Base-by-base conservation (phyloP, 2,113 vertebrate genomes). In the Ceratotherium simum region DNA sequence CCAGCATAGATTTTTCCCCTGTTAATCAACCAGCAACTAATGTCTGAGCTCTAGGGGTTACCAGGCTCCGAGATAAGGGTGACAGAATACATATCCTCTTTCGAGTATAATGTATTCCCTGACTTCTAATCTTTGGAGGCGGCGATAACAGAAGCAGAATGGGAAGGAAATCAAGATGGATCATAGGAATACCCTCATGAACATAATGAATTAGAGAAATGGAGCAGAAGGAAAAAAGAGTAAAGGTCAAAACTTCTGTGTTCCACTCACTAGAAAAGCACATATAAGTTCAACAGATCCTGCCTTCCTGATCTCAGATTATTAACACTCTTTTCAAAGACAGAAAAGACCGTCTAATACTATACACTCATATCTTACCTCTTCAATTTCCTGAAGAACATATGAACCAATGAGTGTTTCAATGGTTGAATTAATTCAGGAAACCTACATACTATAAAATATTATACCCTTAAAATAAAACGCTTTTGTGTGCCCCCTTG, bases 261-360 rank as follows among this genome's bases (percentile, higher is more conserved):
- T 90, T 96, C 25, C 20, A 42, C 46, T 94, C 92, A 29, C 7
- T 62, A n/a, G 78, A 75, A 96, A 98, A 96, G 21, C 80, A 46
- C 0, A 5, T 20, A 33, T 16, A 39, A 96, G 33, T 92, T 87
- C 84, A 92, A 88, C 18, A 96, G 21, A 78, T 0, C 56, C 31
- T 87, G 23, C 80, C 67, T 95, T 90, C 93, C 4, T 21, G 64
- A 62, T 96, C 80, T 72, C 79, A 95, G 75, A 97, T 14, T 36
- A 96, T 73, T 96, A 39, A 92, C 18, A 78, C 27, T 96, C 39
- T 84, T 93, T 78, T 48, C 81, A 95, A 94, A 56, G 16, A 94
- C 72, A 97, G 8, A 84, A 89, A 85, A 96, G 80, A 76, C 9
- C 62, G 23, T 70, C 17, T 56, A 67, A 97, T 93, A 42, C 5